Base-by-base conservation (phyloP, 2,888 invertebrate genomes). In the Dryococelus australis region DNA sequence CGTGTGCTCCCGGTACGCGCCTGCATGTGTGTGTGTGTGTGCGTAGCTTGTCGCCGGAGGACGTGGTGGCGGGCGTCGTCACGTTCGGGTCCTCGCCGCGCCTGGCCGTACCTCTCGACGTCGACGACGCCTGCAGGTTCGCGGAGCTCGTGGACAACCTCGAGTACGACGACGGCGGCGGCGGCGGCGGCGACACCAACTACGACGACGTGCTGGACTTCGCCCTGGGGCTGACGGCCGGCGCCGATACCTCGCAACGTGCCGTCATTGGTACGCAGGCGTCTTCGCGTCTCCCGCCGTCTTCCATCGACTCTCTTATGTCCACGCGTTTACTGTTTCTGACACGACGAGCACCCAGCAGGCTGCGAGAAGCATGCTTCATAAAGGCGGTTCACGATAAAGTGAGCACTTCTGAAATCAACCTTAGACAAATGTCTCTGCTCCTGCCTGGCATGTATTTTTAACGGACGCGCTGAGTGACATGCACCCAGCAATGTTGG, bases 61-160 rank as follows among this genome's bases (percentile, higher is more conserved):
- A 9, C 5, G n/a, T 80, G 26, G 13, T 28, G 24, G 26, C 80
- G 8, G 80, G 80, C 9, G 80, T 80, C n/a, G 24, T 80, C 80
- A 80, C 80, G n/a, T 80, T 80, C 24, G 80, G 80, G 12, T 80
- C 80, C 24, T n/a, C 80, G 4, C 80, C 80, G n/a, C 26, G 28
- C 26, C 80, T 80, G 12, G 80, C 80, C 12, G 26, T 80, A 0
- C 80, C 80, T 27, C 80, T 80, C 26, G 28, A 8, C 26, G 24
- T 28, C 80, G 24, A 24, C 80, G 80, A 80, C 80, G 24, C 80
- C 80, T 80, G 80, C 28, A 80, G 27, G 27, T 80, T 80, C 80
- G 13, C 24, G 26, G n/a, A 80, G 26, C 28, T 80, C 16, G 80
- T 80, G 24, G 80, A 80, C 28, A 12, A 4, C 13, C 26, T 80